Conservation (phyloP, 2,888 invertebrate genomes). For the Catocala sponsa region DNA sequence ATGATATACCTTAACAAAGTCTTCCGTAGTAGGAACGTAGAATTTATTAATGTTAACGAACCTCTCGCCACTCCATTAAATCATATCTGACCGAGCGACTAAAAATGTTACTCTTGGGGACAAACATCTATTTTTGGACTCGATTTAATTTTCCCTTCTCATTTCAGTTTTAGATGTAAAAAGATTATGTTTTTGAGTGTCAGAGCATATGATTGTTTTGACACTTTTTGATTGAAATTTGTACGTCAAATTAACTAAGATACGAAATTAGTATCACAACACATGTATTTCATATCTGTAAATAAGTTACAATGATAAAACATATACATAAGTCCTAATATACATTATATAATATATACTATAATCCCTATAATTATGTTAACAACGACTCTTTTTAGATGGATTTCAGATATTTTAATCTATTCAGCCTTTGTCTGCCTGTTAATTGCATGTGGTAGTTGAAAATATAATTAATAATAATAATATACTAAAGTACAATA, state of each 20-base stretch:
- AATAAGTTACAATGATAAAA: no score
- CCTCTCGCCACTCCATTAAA: conserved; percentile 81
- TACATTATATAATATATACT: no score
- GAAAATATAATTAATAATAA: no score
- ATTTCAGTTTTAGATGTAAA: conserved; percentile 25
- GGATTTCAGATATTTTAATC: no score
- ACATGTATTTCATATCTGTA: no score
- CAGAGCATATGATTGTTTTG: conserved; percentile 30
- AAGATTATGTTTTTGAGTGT: conserved; percentile 24
- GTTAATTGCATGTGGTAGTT: no score
- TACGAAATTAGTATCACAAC: no score
- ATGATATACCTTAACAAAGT: neutral
- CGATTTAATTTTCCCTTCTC: conserved; percentile 52
- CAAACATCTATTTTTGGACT: conserved; percentile 68
- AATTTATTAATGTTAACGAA: conserved; percentile 85
- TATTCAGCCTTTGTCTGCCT: no score
- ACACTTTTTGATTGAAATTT: conserved; percentile 22
- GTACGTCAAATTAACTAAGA: neutral
- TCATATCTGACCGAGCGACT: conserved; percentile 84
- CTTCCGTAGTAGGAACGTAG: conserved; percentile 60
- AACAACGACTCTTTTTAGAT: no score
- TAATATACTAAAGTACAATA: neutral
- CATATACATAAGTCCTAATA: no score
- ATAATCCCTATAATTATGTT: no score
- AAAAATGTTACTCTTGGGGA: conserved; percentile 76